A percentile compares a stretch with the other conserved stretches of the same genome.
These are phyloP conservation scores for Axis porcinus DNA, from an alignment of 2,113 vertebrate genomes.

Conservation along the genomic window DNA sequence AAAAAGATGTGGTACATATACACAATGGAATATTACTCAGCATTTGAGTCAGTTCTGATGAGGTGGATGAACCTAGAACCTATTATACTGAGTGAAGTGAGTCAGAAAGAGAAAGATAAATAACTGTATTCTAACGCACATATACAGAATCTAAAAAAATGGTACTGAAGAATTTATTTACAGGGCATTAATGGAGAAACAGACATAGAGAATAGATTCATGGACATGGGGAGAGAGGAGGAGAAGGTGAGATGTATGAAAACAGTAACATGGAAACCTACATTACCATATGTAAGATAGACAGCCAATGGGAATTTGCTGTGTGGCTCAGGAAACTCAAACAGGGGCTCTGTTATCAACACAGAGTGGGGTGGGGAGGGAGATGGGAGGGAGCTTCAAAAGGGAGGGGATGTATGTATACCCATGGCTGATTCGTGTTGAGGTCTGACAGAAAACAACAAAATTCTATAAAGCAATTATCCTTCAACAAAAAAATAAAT, in stretches of 20 bases:
- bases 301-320: neutral
- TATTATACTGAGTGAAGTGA: neutral
- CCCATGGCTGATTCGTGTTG: neutral
- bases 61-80: neutral
- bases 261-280: neutral
- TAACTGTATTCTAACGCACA: neutral
- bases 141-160: neutral
- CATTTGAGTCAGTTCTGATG: neutral
- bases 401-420: neutral
- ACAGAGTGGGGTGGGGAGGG: neutral
- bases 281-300: neutral
- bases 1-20: neutral
- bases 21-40: neutral
- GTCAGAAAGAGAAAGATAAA: neutral
- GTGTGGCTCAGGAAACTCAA: neutral
- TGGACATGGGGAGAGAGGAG: neutral
- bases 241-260: neutral
- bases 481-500: neutral
- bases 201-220: neutral
- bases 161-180: neutral
- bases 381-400: neutral
- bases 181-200: neutral
- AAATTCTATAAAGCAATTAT: neutral
- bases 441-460: neutral
- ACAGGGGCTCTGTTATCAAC: neutral